Evolutionary conservation across 1,140 invertebrate genomes (phyloP), one percentile per base, ranked within the genome.

Genomic region (Drosophila azteca): DNA sequence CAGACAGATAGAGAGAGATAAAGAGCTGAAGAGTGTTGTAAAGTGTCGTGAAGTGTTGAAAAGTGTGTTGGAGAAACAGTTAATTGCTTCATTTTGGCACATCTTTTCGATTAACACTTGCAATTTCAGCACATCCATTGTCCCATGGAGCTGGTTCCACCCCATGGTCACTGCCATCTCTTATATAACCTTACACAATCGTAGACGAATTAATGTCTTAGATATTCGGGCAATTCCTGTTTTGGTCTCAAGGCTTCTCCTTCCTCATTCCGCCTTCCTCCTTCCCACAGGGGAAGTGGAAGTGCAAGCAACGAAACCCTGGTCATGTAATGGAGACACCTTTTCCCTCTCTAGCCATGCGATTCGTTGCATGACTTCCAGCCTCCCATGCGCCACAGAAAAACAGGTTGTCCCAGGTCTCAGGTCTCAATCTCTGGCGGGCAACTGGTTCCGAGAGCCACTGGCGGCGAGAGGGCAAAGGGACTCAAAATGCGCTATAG

Each of bases 361-460:
- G 31, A 35, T 29, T 29, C 29, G 29, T 29, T 29, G 29, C 29
- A 29, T n/a, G 58, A 26, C 24, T 26, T 26, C 24, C 24, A 26
- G 24, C 24, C 5, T 26, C 24, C 24, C 24, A 26, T 26, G 4
- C 4, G 24, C 3, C 24, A 26, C 50, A 61, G 29, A 35, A 29
- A 57, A 74, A 74, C 71, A 57, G 71, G 71, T 74, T 74, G 60
- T 35, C 64, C 64, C 31, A 35, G 7, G 31, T 35, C 31, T 3
- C 31, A 35, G 61, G 48, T 49, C 49, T 61, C 48, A 45, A 39
- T 46, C 35, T 45, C 67, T 68, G 61, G 61, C 26, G 39, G 57
- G 66, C 66, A 77, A 77, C 74, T 77, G 66, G 75, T 77, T 72
- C 45, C 61, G 60, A 51, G 54, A 64, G 58, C 43, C 58, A 31